Percentiles rank a stretch among this genome's conserved stretches.
phyloP scores from a whole-genome alignment of 2,888 invertebrate species.

The Lissocephala sabroskyi region DNA sequence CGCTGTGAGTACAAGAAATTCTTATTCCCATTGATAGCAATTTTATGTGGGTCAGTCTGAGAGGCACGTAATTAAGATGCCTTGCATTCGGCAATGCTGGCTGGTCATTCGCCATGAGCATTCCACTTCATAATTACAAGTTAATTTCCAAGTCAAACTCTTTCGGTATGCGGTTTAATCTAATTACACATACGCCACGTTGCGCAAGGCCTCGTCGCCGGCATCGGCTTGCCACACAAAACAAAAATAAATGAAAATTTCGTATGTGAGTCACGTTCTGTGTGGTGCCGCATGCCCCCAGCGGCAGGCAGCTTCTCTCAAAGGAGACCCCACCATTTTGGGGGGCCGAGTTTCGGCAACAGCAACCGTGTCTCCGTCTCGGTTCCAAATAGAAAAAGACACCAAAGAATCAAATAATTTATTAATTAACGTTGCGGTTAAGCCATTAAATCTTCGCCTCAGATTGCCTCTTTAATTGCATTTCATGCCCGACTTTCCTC shows the following conservation, averaged over 20 bases:
- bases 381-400: conserved; percentile 52
- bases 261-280: conserved; percentile 55
- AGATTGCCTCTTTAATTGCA: not conserved
- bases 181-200: conserved; percentile 66
- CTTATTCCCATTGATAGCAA: too few relatives aligned
- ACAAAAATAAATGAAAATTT: conserved; percentile 4
- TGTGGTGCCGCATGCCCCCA: conserved; percentile 19
- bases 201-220: conserved; percentile 36
- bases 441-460: conserved; percentile 24
- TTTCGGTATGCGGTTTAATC: conserved; percentile 60
- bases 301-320: too few relatives aligned
- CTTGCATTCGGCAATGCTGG: too few relatives aligned
- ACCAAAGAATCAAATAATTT: conserved; percentile 49
- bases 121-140: conserved; percentile 51
- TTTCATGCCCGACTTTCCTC: too few relatives aligned
- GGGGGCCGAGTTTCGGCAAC: conserved; percentile 21
- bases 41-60: too few relatives aligned
- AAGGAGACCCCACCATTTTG: too few relatives aligned
- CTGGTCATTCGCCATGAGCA: conserved; percentile 38
- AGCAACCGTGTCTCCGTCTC: too few relatives aligned
- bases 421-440: conserved; percentile 59
- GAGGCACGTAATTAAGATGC: conserved; percentile 29
- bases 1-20: conserved; percentile 65
- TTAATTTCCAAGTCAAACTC: conserved; percentile 48
- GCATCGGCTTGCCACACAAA: not conserved